phyloP scores from a whole-genome alignment of 1,140 invertebrate genomes.

The Solenopsis invicta region DNA sequence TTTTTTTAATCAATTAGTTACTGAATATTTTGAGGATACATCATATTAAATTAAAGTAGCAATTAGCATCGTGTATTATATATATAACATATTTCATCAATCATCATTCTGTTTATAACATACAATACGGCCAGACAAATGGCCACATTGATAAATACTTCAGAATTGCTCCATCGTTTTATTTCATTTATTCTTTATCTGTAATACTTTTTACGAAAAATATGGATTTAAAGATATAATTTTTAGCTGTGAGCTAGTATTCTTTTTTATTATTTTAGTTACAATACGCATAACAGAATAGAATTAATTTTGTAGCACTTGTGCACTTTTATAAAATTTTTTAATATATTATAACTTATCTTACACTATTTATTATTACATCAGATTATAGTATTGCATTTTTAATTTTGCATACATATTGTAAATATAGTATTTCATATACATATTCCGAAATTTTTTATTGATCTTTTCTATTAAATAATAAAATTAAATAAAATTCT shows the following conservation, averaged over 20 bases:
- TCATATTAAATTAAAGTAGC: background rate
- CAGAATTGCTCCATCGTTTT: background rate
- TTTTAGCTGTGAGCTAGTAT: background rate
- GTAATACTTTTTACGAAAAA: slow-evolving; percentile 22
- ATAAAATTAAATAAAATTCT: slow-evolving; percentile 12
- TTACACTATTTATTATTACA: background rate
- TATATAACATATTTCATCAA: background rate
- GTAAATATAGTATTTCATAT: background rate
- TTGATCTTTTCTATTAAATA: background rate
- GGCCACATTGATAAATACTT: background rate
- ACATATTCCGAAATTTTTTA: background rate
- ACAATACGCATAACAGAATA: background rate
- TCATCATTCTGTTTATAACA: background rate
- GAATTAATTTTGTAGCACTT: background rate
- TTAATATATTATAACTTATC: background rate
- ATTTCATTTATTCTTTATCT: background rate
- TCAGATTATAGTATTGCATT: background rate
- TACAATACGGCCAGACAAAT: background rate
- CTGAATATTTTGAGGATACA: background rate
- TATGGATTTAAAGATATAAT: background rate
- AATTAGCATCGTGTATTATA: background rate
- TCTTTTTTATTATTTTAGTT: background rate
- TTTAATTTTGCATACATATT: background rate
- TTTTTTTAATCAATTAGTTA: background rate
- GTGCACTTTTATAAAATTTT: background rate